Evolutionary conservation across 2,113 vertebrate species (phyloP), one percentile per base, ranked within the genome.

Genomic region (Phaethon lepturus): DNA sequence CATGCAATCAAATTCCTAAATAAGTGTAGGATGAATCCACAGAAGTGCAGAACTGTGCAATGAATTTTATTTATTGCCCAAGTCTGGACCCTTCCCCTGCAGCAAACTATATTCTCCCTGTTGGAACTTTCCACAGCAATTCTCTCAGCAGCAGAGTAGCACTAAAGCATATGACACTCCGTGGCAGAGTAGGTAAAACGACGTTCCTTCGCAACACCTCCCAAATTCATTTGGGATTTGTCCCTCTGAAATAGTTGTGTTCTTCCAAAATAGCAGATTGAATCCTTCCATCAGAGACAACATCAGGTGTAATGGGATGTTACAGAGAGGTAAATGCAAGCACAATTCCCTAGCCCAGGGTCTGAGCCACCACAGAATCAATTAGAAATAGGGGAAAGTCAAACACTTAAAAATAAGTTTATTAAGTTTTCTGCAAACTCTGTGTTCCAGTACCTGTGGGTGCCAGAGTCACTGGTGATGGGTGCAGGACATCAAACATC

Each of bases 341-440:
- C 35, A 62, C 44, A 40, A 0, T 64, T 76, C 47, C n/a, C 56
- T 38, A 50, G 58, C 22, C 33, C 25, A 17, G 28, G 56, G 19
- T 38, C 66, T 88, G 71, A 94, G 47, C 67, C 3, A 2, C 33
- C 75, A 26, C 23, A 40, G 58, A 40, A 76, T 9, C 33, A 4
- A 0, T 3, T 23, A 66, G 35, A 64, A 92, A 56, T 0, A 1
- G 23, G 29, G 52, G 7, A 29, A 56, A 71, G 40, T 6, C 38
- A 35, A 79, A 49, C 22, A 13, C 6, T 81, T 28, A 13, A 74
- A 83, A 72, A 1, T 7, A 53, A 59, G 22, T 17, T 60, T 10
- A 63, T 38, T 6, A 33, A 17, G 7, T 55, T 79, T 63, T 59
- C 62, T 75, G 52, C 62, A 75, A 49, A 50, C 5, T 26, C 38